Evolutionary conservation across 2,888 invertebrate species (phyloP).

Genomic region (Leptinotarsa haldemani): DNA sequence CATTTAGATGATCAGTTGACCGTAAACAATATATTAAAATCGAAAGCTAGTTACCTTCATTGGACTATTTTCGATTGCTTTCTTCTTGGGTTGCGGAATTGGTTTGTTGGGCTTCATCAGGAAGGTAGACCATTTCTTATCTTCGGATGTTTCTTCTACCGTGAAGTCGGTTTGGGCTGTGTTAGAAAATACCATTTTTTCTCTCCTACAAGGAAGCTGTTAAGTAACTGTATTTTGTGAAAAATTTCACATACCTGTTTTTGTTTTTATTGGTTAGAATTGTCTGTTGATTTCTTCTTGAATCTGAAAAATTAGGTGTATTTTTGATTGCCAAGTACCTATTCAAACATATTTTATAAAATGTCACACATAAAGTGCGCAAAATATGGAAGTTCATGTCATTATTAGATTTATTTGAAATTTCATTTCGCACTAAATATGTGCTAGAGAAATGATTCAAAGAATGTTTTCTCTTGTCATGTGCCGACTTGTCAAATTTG

Average conservation of each 20-base stretch:
- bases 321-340: background rate
- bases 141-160: slow-evolving; percentile 56
- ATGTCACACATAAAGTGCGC: too few species aligned
- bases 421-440: too few species aligned
- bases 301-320: slow-evolving; percentile 24
- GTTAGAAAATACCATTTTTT: slow-evolving; percentile 38
- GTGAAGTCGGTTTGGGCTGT: slow-evolving; percentile 31
- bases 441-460: too few species aligned
- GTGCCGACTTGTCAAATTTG: too few species aligned
- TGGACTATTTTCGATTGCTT: slow-evolving; percentile 50
- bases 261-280: background rate
- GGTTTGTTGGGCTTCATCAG: slow-evolving; percentile 80
- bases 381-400: too few species aligned
- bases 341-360: too few species aligned
- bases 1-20: too few species aligned
- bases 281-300: slow-evolving; percentile 5
- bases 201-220: background rate
- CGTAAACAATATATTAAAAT: background rate
- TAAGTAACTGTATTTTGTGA: too few species aligned
- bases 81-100: slow-evolving; percentile 67
- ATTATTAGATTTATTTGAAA: too few species aligned
- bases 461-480: too few species aligned
- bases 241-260: background rate
- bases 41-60: slow-evolving; percentile 51
- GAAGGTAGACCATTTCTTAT: slow-evolving; percentile 79